phyloP scores from a whole-genome alignment of 2,888 invertebrate genomes.

The Subacronicta megacephala region DNA sequence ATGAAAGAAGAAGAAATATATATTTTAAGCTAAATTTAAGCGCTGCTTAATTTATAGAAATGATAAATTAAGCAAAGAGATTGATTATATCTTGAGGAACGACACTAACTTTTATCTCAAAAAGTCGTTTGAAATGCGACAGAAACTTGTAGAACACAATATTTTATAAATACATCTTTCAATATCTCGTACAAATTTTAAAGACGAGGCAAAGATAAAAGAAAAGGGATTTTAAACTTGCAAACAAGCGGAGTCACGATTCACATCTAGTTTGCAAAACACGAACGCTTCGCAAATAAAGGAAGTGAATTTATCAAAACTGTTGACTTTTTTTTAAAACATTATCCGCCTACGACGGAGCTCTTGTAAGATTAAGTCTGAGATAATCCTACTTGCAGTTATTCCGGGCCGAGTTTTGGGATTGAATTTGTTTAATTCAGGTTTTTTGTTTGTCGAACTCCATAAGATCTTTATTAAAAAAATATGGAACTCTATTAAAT shows the following conservation, averaged over 20 bases:
- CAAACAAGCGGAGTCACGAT: slow-evolving; percentile 8
- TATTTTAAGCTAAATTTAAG: no score
- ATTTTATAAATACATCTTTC: no score
- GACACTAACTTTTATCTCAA: no score
- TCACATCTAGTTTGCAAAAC: slow-evolving; percentile 14
- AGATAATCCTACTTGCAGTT: slow-evolving; percentile 59
- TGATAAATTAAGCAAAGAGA: no score
- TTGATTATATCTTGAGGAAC: no score
- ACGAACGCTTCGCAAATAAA: slow-evolving; percentile 37
- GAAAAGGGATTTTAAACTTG: not conserved
- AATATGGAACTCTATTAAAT: no score
- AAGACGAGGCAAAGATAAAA: not conserved
- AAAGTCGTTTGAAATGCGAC: no score
- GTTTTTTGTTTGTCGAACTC: slow-evolving; percentile 29
- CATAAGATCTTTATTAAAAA: no score
- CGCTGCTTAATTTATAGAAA: no score
- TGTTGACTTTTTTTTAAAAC: slow-evolving; percentile 55
- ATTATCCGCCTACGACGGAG: slow-evolving; percentile 37
- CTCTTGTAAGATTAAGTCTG: slow-evolving; percentile 55
- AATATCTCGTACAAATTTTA: not conserved
- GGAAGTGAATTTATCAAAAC: slow-evolving; percentile 38
- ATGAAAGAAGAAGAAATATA: no score
- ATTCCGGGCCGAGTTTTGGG: slow-evolving; percentile 46
- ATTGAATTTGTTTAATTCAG: slow-evolving; percentile 41
- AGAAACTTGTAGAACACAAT: no score